Base-by-base conservation (phyloP, 2,888 invertebrate genomes). In the Phragmatobia fuliginosa region DNA sequence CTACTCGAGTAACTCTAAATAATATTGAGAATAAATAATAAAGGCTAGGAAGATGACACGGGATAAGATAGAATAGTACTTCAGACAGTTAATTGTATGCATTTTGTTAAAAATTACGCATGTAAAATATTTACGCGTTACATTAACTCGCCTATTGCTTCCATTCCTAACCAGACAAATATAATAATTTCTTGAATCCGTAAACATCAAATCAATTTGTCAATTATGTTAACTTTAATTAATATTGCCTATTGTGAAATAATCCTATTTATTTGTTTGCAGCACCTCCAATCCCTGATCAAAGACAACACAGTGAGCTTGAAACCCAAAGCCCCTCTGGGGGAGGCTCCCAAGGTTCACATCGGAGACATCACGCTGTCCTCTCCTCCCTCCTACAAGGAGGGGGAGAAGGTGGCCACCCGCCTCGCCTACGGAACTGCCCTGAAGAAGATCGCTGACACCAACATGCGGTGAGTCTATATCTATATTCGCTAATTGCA, bases 341-440 rank as follows among this genome's bases (percentile, higher is more conserved):
- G 96, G 49, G 96, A 96, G 83, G 98, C 97, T 0, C 97, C 98
- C 0, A 87, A 86, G n/a, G 97, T 98, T 2, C 96, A 97, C 90
- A 76, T 95, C 56, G 83, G 80, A 0, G 93, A 94, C 87, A 96
- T 98, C 77, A 95, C 94, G 36, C 95, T 99, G 75, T 96, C 97
- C 3, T 90, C 97, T 0, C 97, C 99, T 33, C 99, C 99, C 0
- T 94, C 92, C 11, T 99, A 99, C 95, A 97, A 97, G 89, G 81
- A 96, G 5, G 97, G 97, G 0, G 97, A 98, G 75, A 86, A 92
- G 79, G 96, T 99, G 21, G 99, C 99, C 67, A 99, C 99, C 0
- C 96, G 99, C 68, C 94, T 97, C 62, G 99, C 99, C 0, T 99
- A 99, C 92, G 99, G 99, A 8, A 97, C 97, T 28, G 99, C 98